Conservation (phyloP, 2,113 vertebrate species). For the Pavo muticus region DNA sequence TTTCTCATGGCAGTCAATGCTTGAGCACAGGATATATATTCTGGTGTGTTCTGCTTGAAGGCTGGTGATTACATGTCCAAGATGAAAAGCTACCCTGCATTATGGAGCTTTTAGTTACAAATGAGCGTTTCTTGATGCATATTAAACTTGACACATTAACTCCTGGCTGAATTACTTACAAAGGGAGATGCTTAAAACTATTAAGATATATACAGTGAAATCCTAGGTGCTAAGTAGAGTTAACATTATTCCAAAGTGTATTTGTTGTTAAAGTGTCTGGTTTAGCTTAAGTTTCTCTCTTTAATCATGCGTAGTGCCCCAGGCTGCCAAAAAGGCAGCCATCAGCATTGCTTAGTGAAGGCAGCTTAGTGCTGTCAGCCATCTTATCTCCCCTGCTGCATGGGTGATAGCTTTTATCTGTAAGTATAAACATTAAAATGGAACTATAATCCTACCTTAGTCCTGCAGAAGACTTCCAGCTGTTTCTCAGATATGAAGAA, state of each 20-base stretch:
- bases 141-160: slow-evolving; percentile 72
- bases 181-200: slow-evolving; percentile 64
- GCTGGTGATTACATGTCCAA: slow-evolving; percentile 52
- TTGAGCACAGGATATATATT: background rate
- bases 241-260: slow-evolving; percentile 65
- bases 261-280: slow-evolving; percentile 65
- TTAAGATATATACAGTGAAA: slow-evolving; percentile 67
- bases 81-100: slow-evolving; percentile 62
- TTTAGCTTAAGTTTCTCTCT: slow-evolving; percentile 67
- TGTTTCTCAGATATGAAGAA: slow-evolving; percentile 24
- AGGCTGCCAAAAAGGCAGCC: slow-evolving; percentile 66
- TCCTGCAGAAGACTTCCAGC: slow-evolving; percentile 40
- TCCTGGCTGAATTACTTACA: slow-evolving; percentile 69
- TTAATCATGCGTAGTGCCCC: slow-evolving; percentile 72
- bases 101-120: slow-evolving; percentile 67
- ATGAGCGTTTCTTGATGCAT: slow-evolving; percentile 40
- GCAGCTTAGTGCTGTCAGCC: slow-evolving; percentile 72
- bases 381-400: slow-evolving; percentile 67
- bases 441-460: slow-evolving; percentile 63
- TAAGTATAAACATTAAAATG: slow-evolving; percentile 64
- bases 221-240: slow-evolving; percentile 53
- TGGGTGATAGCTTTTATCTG: slow-evolving; percentile 67
- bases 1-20: background rate
- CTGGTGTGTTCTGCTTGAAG: slow-evolving; percentile 9
- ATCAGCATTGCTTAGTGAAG: slow-evolving; percentile 72